Percentiles rank a stretch among this genome's conserved stretches.
These are phyloP conservation scores for Helogale parvula DNA, from an alignment of 2,113 vertebrate genomes.

Conservation along the genomic window DNA sequence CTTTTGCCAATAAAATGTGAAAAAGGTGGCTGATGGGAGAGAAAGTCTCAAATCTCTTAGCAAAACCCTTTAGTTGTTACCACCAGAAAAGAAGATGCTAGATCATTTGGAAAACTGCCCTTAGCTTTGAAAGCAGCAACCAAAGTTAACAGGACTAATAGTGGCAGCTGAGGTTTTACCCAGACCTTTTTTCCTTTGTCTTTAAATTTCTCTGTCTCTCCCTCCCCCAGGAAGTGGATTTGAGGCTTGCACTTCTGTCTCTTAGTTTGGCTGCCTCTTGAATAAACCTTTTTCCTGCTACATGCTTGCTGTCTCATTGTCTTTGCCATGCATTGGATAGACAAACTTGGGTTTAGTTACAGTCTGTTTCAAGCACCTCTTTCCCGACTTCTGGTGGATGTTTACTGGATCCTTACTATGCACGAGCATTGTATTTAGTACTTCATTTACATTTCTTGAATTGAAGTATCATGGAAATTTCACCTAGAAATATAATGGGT, in stretches of 20 bases:
- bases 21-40: background rate
- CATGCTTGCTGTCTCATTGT: background rate
- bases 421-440: background rate
- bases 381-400: background rate
- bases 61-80: background rate
- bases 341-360: background rate
- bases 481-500: background rate
- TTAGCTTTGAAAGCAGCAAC: background rate
- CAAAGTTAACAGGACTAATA: background rate
- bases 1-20: slow-evolving; percentile 14
- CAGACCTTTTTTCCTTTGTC: background rate
- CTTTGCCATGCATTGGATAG: background rate
- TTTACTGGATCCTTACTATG: background rate
- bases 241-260: background rate
- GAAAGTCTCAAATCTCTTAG: background rate
- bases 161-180: background rate
- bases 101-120: background rate
- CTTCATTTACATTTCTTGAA: background rate
- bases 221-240: background rate
- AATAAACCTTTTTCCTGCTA: background rate
- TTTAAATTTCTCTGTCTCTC: background rate
- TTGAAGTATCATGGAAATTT: background rate
- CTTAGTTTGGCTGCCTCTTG: background rate
- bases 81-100: background rate
- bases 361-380: background rate